Evolutionary conservation across 2,797 vertebrate genomes (phyloP).

Genomic region (Xiphorhynchus erythropygius): DNA sequence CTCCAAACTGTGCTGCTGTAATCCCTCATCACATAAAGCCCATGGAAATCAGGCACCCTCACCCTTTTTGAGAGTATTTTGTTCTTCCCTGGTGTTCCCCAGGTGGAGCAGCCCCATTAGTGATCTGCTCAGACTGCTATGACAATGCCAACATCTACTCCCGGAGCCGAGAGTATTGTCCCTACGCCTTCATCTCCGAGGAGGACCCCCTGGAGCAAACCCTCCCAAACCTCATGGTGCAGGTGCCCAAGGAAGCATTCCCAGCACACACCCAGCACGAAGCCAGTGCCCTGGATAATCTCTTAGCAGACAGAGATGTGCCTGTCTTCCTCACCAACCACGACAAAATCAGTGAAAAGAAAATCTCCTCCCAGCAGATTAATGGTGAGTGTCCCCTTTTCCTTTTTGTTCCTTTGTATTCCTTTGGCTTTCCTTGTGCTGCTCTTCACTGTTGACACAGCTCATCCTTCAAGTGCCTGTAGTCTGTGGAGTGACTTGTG

Average conservation of each 20-base stretch:
- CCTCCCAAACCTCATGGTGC: slow-evolving; percentile 79
- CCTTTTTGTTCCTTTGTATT: not conserved
- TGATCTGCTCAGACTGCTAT: slow-evolving; percentile 97
- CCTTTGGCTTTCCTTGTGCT: not conserved
- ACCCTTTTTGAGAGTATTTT: not conserved
- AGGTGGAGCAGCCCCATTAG: slow-evolving; percentile 78
- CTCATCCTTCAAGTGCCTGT: not conserved
- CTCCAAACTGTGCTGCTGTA: not conserved
- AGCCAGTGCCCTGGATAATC: slow-evolving; percentile 73
- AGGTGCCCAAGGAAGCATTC: slow-evolving; percentile 76
- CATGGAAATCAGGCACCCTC: not conserved
- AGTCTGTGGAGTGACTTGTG: not conserved
- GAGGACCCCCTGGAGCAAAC: slow-evolving; percentile 85
- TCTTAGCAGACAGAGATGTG: slow-evolving; percentile 77
- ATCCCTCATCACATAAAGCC: not conserved
- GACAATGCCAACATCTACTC: slow-evolving; percentile 97
- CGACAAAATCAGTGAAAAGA: slow-evolving; percentile 75
- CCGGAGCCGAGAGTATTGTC: slow-evolving; percentile 90
- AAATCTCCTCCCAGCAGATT: slow-evolving; percentile 60
- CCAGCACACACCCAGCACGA: slow-evolving; percentile 70
- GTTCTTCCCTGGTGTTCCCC: not conserved
- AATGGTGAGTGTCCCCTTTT: slow-evolving; percentile 77
- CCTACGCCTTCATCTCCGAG: slow-evolving; percentile 87
- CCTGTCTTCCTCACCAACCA: slow-evolving; percentile 78
- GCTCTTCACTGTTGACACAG: not conserved